Percentiles rank a stretch among this genome's conserved stretches.
phyloP scores from a whole-genome alignment of 2,797 vertebrate genomes.

The Tenualosa ilisha region DNA sequence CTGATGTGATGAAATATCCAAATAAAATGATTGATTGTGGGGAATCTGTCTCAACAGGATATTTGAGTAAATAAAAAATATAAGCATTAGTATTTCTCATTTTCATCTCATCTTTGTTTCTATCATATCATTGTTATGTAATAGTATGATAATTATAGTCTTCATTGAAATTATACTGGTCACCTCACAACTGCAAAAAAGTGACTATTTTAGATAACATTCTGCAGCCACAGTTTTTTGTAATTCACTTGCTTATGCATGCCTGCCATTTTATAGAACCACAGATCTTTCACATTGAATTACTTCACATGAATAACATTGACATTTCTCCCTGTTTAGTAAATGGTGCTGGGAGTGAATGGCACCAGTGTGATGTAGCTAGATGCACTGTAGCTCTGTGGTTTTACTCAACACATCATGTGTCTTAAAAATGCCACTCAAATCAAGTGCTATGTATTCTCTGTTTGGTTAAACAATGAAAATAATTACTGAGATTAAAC shows the following conservation, averaged over 20 bases:
- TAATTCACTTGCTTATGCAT: too few relatives aligned
- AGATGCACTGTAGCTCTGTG: not conserved
- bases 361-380: not conserved
- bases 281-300: not conserved
- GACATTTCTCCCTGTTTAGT: not conserved
- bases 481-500: not conserved
- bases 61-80: not conserved
- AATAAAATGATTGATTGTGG: too few relatives aligned
- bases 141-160: not conserved
- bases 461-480: not conserved
- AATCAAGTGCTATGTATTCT: too few relatives aligned
- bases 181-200: not conserved
- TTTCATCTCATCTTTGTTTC: not conserved
- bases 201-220: not conserved
- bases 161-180: not conserved
- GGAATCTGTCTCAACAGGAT: not conserved
- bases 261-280: not conserved
- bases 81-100: not conserved
- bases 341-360: not conserved
- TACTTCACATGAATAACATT: not conserved
- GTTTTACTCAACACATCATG: not conserved
- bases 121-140: not conserved
- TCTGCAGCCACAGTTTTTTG: too few relatives aligned
- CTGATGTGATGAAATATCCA: too few relatives aligned
- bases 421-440: too few relatives aligned